Evolutionary conservation across 2,113 vertebrate genomes (phyloP).

Genomic region (Hyaena hyaena): DNA sequence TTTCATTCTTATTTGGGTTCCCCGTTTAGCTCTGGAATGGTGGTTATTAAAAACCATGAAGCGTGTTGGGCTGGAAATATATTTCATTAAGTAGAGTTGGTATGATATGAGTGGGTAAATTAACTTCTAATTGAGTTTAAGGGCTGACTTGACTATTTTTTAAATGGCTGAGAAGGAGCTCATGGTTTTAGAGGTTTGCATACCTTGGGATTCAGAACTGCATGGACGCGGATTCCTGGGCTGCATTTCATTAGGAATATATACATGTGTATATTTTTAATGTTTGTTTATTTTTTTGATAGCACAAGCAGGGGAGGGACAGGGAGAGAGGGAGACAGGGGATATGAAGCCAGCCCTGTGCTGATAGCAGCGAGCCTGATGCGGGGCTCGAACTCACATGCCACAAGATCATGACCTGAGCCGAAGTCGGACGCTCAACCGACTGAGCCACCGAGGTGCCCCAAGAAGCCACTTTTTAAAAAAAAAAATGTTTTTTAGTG

Average conservation of each 20-base stretch:
- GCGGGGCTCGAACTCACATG: too few relatives aligned
- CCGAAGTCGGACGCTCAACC: too few relatives aligned
- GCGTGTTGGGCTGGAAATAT: neutral
- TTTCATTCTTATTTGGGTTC: neutral
- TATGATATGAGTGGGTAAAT: neutral
- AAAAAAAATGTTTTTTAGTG: too few relatives aligned
- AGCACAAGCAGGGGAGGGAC: too few relatives aligned
- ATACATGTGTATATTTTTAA: too few relatives aligned
- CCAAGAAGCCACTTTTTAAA: too few relatives aligned
- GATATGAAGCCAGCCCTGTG: too few relatives aligned
- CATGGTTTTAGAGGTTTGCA: neutral
- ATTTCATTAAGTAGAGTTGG: neutral
- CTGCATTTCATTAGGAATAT: neutral
- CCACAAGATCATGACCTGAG: too few relatives aligned
- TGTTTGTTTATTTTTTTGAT: too few relatives aligned
- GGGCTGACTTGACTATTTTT: neutral
- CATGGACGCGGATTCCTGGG: neutral
- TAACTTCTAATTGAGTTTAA: constrained; percentile 25
- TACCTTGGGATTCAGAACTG: neutral
- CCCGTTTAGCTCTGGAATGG: neutral
- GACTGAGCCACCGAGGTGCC: too few relatives aligned
- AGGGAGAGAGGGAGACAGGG: too few relatives aligned
- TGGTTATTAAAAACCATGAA: neutral
- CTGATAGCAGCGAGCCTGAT: too few relatives aligned
- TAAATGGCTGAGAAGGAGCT: neutral